Evolutionary conservation across 1,140 invertebrate genomes (phyloP).

Genomic region (Coenobita brevimanus): DNA sequence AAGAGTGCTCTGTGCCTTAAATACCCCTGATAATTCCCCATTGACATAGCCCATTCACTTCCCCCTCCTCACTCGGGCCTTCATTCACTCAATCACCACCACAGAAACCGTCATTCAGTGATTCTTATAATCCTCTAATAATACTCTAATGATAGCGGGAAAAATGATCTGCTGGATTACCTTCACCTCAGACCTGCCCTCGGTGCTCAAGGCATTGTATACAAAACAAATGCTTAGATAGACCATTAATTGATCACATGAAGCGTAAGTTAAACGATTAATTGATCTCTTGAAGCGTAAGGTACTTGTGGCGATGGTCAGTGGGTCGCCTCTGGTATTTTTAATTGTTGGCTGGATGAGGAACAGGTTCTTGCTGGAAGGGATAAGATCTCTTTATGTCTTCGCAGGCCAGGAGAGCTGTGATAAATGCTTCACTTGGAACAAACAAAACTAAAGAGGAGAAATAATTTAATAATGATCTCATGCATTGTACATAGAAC

Average conservation of each 20-base stretch:
- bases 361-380: conserved; percentile 3
- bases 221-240: conserved; percentile 54
- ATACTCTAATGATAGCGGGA: conserved; percentile 27
- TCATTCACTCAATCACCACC: conserved; percentile 39
- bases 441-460: no score
- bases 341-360: conserved; percentile 6
- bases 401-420: no score
- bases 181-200: not conserved
- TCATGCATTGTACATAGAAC: no score
- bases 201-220: conserved; percentile 13
- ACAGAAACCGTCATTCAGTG: conserved; percentile 21
- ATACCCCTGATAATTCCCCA: conserved; percentile 43
- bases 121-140: conserved; percentile 26
- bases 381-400: no score
- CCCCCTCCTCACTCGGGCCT: not conserved
- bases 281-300: conserved; percentile 26
- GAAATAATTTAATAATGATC: no score
- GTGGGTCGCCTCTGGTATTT: not conserved
- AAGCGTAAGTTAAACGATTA: conserved; percentile 37
- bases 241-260: conserved; percentile 18
- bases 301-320: conserved; percentile 16
- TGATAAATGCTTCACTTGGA: no score
- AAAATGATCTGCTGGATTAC: conserved; percentile 29
- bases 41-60: conserved; percentile 44
- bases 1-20: conserved; percentile 15